A percentile compares a stretch with the other conserved stretches of the same genome.
phyloP scores from a whole-genome alignment of 2,888 invertebrate genomes.

The Leucophora obtusa region DNA sequence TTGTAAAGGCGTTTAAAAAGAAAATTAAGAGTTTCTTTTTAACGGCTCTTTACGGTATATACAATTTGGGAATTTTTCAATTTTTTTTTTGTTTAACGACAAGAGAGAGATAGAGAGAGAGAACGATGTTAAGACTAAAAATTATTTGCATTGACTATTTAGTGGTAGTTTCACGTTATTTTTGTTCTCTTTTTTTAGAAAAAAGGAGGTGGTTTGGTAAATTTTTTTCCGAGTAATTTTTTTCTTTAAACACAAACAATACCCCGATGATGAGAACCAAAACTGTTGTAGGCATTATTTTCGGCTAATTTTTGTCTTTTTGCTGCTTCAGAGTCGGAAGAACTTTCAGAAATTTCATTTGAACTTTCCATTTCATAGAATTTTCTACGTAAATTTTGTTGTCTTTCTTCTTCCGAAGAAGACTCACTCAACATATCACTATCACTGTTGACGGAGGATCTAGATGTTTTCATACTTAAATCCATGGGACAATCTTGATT shows the following conservation, averaged over 20 bases:
- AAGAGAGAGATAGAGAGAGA: no score
- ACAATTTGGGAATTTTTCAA: slow-evolving; percentile 27
- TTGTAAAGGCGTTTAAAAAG: background rate
- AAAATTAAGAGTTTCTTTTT: background rate
- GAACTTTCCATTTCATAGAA: slow-evolving; percentile 72
- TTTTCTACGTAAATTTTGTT: slow-evolving; percentile 68
- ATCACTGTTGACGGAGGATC: slow-evolving; percentile 75
- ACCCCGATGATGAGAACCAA: slow-evolving; percentile 53
- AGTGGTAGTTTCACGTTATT: slow-evolving; percentile 18
- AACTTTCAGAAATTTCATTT: slow-evolving; percentile 46
- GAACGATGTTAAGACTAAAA: slow-evolving; percentile 27
- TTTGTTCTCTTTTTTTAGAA: background rate
- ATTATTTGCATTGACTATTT: slow-evolving; percentile 57
- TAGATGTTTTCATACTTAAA: slow-evolving; percentile 83
- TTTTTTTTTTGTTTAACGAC: background rate
- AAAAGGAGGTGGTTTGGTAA: slow-evolving; percentile 53
- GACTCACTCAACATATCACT: slow-evolving; percentile 70
- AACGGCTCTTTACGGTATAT: slow-evolving; percentile 12
- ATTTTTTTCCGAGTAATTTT: background rate
- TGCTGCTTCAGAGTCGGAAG: slow-evolving; percentile 44
- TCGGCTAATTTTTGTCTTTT: slow-evolving; percentile 55
- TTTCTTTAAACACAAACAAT: slow-evolving; percentile 53
- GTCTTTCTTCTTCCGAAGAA: slow-evolving; percentile 68
- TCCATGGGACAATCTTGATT: slow-evolving; percentile 78
- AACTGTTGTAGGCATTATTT: slow-evolving; percentile 32